Conservation (phyloP, 1,140 invertebrate genomes). For the Vanessa atalanta region DNA sequence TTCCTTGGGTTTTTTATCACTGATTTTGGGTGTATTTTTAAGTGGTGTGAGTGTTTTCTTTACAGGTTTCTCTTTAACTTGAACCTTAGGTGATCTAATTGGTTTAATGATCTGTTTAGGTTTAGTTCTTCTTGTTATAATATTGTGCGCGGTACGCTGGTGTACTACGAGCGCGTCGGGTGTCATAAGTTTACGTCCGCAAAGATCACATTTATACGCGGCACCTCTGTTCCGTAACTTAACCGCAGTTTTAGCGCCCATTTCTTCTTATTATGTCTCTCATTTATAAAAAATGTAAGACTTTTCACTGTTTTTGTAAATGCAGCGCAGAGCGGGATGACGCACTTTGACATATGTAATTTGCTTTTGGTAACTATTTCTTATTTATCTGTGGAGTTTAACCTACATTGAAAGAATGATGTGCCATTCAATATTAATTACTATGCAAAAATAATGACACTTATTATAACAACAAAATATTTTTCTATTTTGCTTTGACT, state of each 20-base stretch:
- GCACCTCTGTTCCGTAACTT: constrained; percentile 42
- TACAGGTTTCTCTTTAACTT: constrained; percentile 22
- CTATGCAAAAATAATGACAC: no score
- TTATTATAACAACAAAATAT: no score
- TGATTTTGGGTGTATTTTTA: constrained; percentile 15
- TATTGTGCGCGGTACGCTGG: constrained; percentile 46
- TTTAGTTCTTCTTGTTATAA: constrained; percentile 38
- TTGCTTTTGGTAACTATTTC: no score
- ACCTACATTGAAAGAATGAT: no score
- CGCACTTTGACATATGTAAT: constrained; percentile 41
- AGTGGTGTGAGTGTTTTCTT: constrained; percentile 13
- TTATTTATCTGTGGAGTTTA: no score
- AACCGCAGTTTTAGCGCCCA: constrained; percentile 52
- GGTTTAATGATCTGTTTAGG: constrained; percentile 26
- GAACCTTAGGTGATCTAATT: constrained; percentile 3
- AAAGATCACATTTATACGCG: constrained; percentile 54
- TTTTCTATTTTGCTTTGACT: no score
- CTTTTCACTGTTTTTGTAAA: constrained; percentile 13
- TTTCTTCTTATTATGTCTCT: constrained; percentile 31
- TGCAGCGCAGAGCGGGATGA: constrained; percentile 31
- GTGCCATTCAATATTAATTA: no score
- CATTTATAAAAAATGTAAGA: constrained; percentile 26
- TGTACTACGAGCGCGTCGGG: constrained; percentile 47
- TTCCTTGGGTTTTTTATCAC: constrained; percentile 15
- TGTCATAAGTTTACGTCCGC: constrained; percentile 48